phyloP scores from a whole-genome alignment of 1,140 invertebrate species.

The Pogonomyrmex californicus region DNA sequence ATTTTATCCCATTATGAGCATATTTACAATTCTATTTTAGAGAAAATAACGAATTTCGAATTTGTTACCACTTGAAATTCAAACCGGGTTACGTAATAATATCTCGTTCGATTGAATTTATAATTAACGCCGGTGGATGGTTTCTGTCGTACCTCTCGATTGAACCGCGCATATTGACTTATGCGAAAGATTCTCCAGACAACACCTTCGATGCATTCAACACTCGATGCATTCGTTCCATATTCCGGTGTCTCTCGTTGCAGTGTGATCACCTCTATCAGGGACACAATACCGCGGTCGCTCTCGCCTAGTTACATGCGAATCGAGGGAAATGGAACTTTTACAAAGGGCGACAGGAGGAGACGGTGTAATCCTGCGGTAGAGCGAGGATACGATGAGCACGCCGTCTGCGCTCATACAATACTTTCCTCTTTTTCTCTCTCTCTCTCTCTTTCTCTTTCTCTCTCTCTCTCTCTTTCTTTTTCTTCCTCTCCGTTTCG shows the following conservation, averaged over 20 bases:
- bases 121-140: constrained; percentile 7
- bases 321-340: constrained; percentile 55
- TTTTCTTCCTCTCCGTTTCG: not conserved
- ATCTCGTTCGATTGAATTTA: not conserved
- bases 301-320: constrained; percentile 38
- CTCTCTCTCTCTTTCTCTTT: not conserved
- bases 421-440: not conserved
- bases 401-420: not conserved
- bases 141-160: constrained; percentile 18
- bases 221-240: constrained; percentile 48
- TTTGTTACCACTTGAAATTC: not conserved
- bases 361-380: constrained; percentile 33
- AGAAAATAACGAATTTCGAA: not conserved
- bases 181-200: constrained; percentile 13
- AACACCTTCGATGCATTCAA: constrained; percentile 8
- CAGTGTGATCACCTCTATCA: constrained; percentile 41
- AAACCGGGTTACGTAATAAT: not conserved
- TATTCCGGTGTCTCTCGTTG: constrained; percentile 46
- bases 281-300: constrained; percentile 43
- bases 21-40: not conserved
- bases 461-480: not conserved
- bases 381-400: not conserved
- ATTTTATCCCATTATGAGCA: not conserved
- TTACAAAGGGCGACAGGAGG: constrained; percentile 43
- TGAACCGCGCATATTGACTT: constrained; percentile 35